These are phyloP conservation scores for Xiphias gladius DNA, from an alignment of 2,113 vertebrate species.

Conservation along the genomic window DNA sequence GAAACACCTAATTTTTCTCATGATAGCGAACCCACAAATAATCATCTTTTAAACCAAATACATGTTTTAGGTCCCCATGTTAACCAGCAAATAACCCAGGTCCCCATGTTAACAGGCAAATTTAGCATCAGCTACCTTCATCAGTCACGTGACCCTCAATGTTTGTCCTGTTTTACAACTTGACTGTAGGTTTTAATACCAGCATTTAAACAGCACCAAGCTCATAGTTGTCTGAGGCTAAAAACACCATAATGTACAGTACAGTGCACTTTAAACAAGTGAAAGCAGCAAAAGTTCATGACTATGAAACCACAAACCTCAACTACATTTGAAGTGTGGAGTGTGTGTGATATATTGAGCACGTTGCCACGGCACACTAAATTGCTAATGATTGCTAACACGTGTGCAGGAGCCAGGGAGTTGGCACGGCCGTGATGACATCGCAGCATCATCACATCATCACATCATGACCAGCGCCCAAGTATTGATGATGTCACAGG, in stretches of 20 bases:
- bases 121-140: background rate
- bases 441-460: constrained; percentile 52
- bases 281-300: background rate
- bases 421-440: constrained; percentile 51
- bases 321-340: constrained; percentile 8
- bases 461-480: constrained; percentile 57
- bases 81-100: background rate
- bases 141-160: background rate
- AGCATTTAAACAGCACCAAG: constrained; percentile 9
- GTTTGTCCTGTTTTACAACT: constrained; percentile 8
- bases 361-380: constrained; percentile 32
- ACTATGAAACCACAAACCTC: background rate
- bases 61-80: background rate
- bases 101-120: background rate
- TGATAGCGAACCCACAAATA: background rate
- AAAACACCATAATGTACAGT: background rate
- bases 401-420: constrained; percentile 61
- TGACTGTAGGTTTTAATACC: background rate
- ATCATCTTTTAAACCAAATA: background rate
- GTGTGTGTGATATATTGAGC: constrained; percentile 23
- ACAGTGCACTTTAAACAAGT: background rate
- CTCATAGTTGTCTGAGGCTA: constrained; percentile 7
- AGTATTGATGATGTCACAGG: constrained; percentile 59
- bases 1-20: background rate
- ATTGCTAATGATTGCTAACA: constrained; percentile 51